A percentile compares a stretch with the other conserved stretches of the same genome.
phyloP scores from a whole-genome alignment of 2,888 invertebrate genomes.

The Pterobdella sp. region DNA sequence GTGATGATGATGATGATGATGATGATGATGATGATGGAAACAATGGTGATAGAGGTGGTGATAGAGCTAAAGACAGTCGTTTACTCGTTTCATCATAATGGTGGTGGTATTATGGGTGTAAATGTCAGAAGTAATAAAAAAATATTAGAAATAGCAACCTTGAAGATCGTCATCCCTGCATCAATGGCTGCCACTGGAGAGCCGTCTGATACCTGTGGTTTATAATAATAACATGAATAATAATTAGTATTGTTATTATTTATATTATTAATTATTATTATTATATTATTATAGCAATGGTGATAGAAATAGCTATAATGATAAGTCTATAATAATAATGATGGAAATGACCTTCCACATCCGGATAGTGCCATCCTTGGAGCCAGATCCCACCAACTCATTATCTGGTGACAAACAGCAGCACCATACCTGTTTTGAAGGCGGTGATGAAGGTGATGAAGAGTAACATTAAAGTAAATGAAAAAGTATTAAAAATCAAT shows the following conservation, averaged over 20 bases:
- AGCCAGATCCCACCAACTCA: conserved; percentile 50
- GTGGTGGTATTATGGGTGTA: no score
- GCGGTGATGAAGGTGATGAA: neutral
- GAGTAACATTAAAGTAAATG: neutral
- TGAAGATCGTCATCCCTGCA: conserved; percentile 50
- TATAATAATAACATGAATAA: neutral
- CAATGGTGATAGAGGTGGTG: neutral
- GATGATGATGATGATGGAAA: neutral
- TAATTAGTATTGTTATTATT: conserved; percentile 1
- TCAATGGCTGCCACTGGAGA: conserved; percentile 48
- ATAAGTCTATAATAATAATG: neutral
- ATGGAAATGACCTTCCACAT: conserved; percentile 45
- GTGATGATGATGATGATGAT: conserved; percentile 14
- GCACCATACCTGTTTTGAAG: conserved; percentile 47
- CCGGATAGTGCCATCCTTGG: conserved; percentile 50
- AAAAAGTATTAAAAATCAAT: neutral
- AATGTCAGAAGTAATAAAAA: no score
- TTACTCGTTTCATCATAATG: neutral
- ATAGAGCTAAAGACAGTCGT: neutral
- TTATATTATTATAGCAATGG: conserved; percentile 13
- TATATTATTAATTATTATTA: neutral
- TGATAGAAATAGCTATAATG: conserved; percentile 14
- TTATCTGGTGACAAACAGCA: conserved; percentile 48
- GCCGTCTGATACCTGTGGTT: conserved; percentile 39
- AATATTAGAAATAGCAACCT: conserved; percentile 39